Percentiles rank a stretch among this genome's conserved stretches.
These are phyloP conservation scores for Periophthalmodon schlosseri DNA, from an alignment of 2,113 vertebrate genomes.

Conservation along the genomic window DNA sequence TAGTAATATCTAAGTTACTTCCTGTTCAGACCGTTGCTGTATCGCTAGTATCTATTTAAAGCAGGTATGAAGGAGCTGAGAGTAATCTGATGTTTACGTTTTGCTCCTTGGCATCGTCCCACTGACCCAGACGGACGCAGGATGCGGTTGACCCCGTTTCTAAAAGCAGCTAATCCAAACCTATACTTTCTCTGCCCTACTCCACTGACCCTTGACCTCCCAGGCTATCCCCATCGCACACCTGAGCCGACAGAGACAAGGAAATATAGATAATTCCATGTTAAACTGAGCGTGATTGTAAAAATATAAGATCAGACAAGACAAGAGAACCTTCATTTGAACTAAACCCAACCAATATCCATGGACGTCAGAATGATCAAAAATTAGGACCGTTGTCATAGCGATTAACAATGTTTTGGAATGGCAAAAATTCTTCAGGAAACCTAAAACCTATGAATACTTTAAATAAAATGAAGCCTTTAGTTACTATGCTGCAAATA, in stretches of 20 bases:
- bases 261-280: not conserved
- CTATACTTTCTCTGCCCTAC: conserved; percentile 66
- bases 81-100: conserved; percentile 1
- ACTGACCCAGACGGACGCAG: conserved; percentile 38
- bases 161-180: conserved; percentile 59
- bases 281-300: too few species aligned
- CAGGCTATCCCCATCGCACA: conserved; percentile 4
- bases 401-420: too few species aligned
- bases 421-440: too few species aligned
- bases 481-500: too few species aligned
- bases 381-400: too few species aligned
- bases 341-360: too few species aligned
- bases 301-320: not conserved
- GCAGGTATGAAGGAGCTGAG: too few species aligned
- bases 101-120: conserved; percentile 1
- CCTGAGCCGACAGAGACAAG: not conserved
- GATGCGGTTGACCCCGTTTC: conserved; percentile 57
- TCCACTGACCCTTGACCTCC: conserved; percentile 63
- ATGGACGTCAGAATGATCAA: too few species aligned
- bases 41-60: not conserved
- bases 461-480: too few species aligned
- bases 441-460: too few species aligned
- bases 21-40: not conserved
- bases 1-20: too few species aligned
- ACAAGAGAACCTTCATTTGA: too few species aligned